Evolutionary conservation across 2,888 invertebrate genomes (phyloP).

Genomic region (Anarsia innoxiella): DNA sequence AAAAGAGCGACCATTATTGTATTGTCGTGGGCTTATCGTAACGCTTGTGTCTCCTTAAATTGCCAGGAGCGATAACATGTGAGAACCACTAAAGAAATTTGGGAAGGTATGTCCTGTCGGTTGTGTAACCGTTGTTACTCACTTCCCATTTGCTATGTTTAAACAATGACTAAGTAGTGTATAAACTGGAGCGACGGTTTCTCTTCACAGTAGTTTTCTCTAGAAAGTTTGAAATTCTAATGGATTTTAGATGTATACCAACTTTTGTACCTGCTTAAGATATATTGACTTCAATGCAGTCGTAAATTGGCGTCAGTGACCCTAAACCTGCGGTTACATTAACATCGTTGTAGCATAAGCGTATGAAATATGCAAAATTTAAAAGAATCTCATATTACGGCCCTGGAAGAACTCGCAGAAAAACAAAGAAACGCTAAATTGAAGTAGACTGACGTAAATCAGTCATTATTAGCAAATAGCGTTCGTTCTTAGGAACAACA

Average conservation of each 20-base stretch:
- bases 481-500: slow-evolving; percentile 13
- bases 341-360: no score
- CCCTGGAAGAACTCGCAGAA: no score
- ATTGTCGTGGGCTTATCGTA: slow-evolving; percentile 71
- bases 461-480: slow-evolving; percentile 10
- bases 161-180: slow-evolving; percentile 3
- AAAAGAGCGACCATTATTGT: slow-evolving; percentile 68
- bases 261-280: no score
- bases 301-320: no score
- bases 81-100: slow-evolving; percentile 30
- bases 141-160: background rate
- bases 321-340: no score
- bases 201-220: no score
- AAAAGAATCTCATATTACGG: no score
- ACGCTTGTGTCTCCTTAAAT: slow-evolving; percentile 58
- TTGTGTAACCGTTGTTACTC: slow-evolving; percentile 6
- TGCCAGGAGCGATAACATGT: slow-evolving; percentile 44
- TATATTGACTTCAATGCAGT: no score
- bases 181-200: no score
- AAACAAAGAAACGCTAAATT: background rate
- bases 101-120: slow-evolving; percentile 16
- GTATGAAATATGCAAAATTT: no score
- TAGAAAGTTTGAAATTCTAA: no score
- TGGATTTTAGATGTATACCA: no score
- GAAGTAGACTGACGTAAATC: background rate